Percentiles rank a stretch among this genome's conserved stretches.
phyloP scores from a whole-genome alignment of 2,113 vertebrate genomes.

The Sceloporus tristichus region DNA sequence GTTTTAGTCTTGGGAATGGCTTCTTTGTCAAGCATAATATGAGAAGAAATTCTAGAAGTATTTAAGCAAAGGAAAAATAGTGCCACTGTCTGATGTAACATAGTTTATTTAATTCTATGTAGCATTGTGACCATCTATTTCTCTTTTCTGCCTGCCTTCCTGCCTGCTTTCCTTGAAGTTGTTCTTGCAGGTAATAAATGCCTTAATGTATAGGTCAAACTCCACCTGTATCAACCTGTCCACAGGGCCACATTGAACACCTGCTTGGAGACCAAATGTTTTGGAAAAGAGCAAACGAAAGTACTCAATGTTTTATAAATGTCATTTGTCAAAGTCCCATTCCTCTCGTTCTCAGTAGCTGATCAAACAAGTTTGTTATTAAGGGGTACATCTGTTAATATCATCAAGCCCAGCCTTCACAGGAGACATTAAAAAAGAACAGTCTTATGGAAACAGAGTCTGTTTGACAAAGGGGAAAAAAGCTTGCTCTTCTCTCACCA shows the following conservation, averaged over 20 bases:
- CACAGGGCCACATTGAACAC: constrained; percentile 41
- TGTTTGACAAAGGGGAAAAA: constrained; percentile 56
- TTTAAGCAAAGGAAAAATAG: background rate
- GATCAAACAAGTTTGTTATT: constrained; percentile 65
- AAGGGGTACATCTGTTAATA: constrained; percentile 63
- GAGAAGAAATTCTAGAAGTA: background rate
- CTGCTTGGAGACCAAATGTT: constrained; percentile 39
- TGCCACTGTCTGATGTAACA: background rate
- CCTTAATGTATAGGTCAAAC: constrained; percentile 14
- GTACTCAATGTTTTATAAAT: constrained; percentile 44
- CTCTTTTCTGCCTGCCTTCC: background rate
- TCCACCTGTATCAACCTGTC: constrained; percentile 37
- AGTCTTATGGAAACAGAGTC: constrained; percentile 55
- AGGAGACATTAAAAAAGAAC: constrained; percentile 52
- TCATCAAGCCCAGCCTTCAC: constrained; percentile 59
- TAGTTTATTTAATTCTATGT: background rate
- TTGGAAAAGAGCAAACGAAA: constrained; percentile 39
- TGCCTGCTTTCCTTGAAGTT: background rate
- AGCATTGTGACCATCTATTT: background rate
- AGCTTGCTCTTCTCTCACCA: constrained; percentile 58
- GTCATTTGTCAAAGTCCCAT: constrained; percentile 56
- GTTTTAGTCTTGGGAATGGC: background rate
- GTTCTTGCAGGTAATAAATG: constrained; percentile 6
- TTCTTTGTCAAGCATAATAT: background rate
- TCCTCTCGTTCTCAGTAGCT: constrained; percentile 23